phyloP scores from a whole-genome alignment of 2,113 vertebrate genomes.

The Anhinga rufa region DNA sequence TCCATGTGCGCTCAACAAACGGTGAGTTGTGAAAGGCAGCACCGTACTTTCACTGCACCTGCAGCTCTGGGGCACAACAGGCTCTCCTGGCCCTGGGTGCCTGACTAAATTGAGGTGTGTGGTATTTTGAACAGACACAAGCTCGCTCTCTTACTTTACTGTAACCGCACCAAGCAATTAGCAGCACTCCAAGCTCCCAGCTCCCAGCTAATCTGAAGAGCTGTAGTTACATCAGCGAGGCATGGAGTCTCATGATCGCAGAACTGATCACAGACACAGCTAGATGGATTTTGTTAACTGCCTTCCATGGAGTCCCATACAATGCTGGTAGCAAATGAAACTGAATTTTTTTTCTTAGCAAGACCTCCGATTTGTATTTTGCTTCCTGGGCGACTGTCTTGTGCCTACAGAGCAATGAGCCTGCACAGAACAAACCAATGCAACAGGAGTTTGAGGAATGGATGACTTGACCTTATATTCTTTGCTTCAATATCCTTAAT shows the following conservation, averaged over 20 bases:
- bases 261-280: background rate
- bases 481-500: background rate
- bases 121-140: background rate
- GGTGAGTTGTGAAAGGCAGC: background rate
- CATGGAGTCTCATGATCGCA: rapidly evolving
- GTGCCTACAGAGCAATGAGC: background rate
- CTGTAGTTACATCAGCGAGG: background rate
- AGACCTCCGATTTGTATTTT: background rate
- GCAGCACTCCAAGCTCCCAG: background rate
- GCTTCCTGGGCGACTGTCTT: background rate
- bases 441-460: rapidly evolving
- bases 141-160: background rate
- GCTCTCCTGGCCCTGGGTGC: background rate
- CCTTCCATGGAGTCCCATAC: background rate
- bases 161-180: background rate
- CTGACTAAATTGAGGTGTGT: too few relatives aligned
- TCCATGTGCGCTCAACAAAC: background rate
- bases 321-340: background rate
- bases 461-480: background rate
- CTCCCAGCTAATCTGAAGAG: background rate
- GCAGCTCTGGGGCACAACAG: background rate
- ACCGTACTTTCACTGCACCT: background rate
- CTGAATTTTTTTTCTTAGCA: rapidly evolving
- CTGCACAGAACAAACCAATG: background rate
- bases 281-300: background rate